Evolutionary conservation across 2,888 invertebrate species (phyloP), one percentile per base, ranked within the genome.

Genomic region (Tiliacea aurago): DNA sequence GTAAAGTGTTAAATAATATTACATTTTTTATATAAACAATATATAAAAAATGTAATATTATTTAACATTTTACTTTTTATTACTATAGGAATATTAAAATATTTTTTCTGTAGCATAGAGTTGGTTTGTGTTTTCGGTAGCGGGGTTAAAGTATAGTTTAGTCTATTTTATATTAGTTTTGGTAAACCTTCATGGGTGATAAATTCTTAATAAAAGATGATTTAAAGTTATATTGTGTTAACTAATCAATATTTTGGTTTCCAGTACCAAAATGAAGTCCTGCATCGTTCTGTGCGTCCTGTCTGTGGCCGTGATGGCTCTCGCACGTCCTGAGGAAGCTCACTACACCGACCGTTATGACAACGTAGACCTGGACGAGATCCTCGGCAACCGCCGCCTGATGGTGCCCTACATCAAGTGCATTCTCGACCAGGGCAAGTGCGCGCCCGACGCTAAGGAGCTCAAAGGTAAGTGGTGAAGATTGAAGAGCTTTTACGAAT

Each of bases 371-470:
- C 73, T 98, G 72, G 97, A 98, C 51, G 97, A 97, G 86, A 97
- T 98, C 81, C 90, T 98, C 9, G 84, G 78, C 6, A 98, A 97
- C 92, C 96, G 97, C 4, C 96, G 97, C 13, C 93, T 98, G 47
- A 90, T 98, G 15, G 93, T 95, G 58, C 96, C 97, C 62, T 98
- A 98, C 89, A 88, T 97, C 59, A 97, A 97, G 61, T 98, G 98
- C 84, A 88, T 97, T 51, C 93, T 98, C 74, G 97, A 97, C 0
- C 91, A 94, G 78, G 97, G 97, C 61, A 93, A 90, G 70, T 98
- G 98, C 91, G 97, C 97, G 0, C 95, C 98, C 15, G 98, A 98
- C 81, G 98, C 96, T 76, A 97, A 97, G 85, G 97, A 97, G 92
- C 94, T 98, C 0, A 98, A 97, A 95, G 95, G 98, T 70, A 70